Percentiles rank a stretch among this genome's conserved stretches.
These are phyloP conservation scores for Ferrisia virgata DNA, from an alignment of 2,888 invertebrate genomes.

Conservation along the genomic window DNA sequence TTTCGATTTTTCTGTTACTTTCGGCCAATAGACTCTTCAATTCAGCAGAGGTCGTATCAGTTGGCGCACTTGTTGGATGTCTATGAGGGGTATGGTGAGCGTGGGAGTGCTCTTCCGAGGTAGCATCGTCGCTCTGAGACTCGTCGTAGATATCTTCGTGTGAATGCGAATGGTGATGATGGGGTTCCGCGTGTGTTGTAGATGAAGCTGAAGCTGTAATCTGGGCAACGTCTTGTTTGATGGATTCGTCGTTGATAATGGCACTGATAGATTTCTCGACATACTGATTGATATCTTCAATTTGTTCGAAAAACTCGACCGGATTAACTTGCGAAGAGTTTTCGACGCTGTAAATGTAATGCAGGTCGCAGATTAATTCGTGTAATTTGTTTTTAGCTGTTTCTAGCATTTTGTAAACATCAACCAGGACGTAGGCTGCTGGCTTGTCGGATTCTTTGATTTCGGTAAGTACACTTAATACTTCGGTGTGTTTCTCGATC, in stretches of 20 bases:
- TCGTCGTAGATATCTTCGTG: neutral
- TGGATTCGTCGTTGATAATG: neutral
- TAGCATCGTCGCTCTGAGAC: neutral
- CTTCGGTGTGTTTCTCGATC: neutral
- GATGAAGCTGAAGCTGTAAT: neutral
- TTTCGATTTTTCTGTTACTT: conserved; percentile 37
- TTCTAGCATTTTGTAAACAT: neutral
- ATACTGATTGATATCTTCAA: conserved; percentile 22
- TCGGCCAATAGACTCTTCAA: conserved; percentile 22
- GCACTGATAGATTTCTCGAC: neutral
- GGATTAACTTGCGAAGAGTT: neutral
- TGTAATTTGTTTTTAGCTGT: neutral
- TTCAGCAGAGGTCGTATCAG: neutral
- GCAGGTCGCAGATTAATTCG: conserved; percentile 31
- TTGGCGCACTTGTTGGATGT: neutral
- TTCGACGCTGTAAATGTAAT: neutral
- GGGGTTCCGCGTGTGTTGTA: neutral
- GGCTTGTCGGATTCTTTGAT: neutral
- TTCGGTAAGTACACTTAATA: neutral
- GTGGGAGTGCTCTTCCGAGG: neutral
- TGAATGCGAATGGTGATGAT: neutral
- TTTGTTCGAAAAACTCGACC: conserved; percentile 35
- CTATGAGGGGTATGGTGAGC: neutral
- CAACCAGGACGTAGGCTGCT: neutral
- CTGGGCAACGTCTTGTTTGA: neutral